These are phyloP conservation scores for Calephelis virginiensis DNA, from an alignment of 1,140 invertebrate species.

Conservation along the genomic window DNA sequence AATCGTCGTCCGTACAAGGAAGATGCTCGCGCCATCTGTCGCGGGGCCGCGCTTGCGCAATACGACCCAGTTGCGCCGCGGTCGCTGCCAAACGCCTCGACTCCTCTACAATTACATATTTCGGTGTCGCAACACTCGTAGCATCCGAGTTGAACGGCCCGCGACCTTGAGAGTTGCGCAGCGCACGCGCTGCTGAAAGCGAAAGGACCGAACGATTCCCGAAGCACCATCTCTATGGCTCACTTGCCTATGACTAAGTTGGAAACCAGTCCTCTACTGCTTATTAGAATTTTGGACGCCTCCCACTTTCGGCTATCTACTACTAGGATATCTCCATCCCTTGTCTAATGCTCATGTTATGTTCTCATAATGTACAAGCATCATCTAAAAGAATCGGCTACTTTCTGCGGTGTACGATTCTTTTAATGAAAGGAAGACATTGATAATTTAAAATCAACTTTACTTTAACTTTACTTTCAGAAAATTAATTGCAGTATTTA, in stretches of 20 bases:
- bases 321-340: too few relatives aligned
- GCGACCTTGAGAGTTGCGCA: slow-evolving; percentile 68
- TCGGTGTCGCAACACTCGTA: slow-evolving; percentile 71
- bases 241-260: not conserved
- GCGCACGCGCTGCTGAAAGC: slow-evolving; percentile 69
- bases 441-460: not conserved
- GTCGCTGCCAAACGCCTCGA: slow-evolving; percentile 70
- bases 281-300: too few relatives aligned
- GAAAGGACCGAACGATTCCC: slow-evolving; percentile 60
- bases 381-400: too few relatives aligned
- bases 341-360: too few relatives aligned
- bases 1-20: slow-evolving; percentile 52
- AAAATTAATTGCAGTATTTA: too few relatives aligned
- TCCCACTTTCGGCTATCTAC: too few relatives aligned
- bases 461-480: not conserved
- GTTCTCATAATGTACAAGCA: too few relatives aligned
- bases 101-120: slow-evolving; percentile 75
- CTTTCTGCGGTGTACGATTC: too few relatives aligned
- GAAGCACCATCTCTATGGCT: slow-evolving; percentile 38
- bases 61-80: slow-evolving; percentile 67
- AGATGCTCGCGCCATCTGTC: slow-evolving; percentile 69
- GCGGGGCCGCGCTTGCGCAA: slow-evolving; percentile 62
- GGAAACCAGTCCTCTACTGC: not conserved
- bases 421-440: too few relatives aligned
- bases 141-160: slow-evolving; percentile 77